phyloP scores from a whole-genome alignment of 2,888 invertebrate species.

The Halictus quadricinctus region DNA sequence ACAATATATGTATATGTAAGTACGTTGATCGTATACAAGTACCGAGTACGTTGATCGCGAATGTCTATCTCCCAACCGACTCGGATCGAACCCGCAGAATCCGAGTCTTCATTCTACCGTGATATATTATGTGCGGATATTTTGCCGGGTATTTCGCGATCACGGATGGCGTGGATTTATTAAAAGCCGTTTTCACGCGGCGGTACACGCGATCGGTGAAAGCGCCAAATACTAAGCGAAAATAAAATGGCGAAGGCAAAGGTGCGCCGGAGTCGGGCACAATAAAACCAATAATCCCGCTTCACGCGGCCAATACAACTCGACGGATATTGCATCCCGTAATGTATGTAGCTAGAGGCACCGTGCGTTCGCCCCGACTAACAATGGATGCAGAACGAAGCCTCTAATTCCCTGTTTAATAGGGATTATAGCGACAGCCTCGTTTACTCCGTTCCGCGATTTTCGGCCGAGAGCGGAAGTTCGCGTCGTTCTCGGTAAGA shows the following conservation, averaged over 20 bases:
- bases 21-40: background rate
- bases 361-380: background rate
- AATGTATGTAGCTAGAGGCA: background rate
- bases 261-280: conserved; percentile 39
- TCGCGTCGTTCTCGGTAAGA: background rate
- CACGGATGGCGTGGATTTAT: conserved; percentile 43
- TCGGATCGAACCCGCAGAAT: background rate
- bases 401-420: conserved; percentile 57
- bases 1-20: background rate
- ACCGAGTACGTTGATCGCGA: background rate
- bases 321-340: conserved; percentile 57
- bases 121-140: conserved; percentile 9
- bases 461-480: background rate
- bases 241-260: conserved; percentile 56
- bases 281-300: conserved; percentile 69
- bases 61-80: background rate
- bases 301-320: conserved; percentile 49
- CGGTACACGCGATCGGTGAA: conserved; percentile 61
- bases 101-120: background rate
- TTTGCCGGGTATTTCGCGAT: conserved; percentile 25
- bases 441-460: conserved; percentile 30
- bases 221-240: conserved; percentile 63
- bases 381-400: conserved; percentile 27
- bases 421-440: conserved; percentile 38
- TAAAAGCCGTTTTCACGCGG: conserved; percentile 28